These are phyloP conservation scores for Lasaia peninsularis DNA, from an alignment of 1,140 invertebrate species.

Conservation along the genomic window DNA sequence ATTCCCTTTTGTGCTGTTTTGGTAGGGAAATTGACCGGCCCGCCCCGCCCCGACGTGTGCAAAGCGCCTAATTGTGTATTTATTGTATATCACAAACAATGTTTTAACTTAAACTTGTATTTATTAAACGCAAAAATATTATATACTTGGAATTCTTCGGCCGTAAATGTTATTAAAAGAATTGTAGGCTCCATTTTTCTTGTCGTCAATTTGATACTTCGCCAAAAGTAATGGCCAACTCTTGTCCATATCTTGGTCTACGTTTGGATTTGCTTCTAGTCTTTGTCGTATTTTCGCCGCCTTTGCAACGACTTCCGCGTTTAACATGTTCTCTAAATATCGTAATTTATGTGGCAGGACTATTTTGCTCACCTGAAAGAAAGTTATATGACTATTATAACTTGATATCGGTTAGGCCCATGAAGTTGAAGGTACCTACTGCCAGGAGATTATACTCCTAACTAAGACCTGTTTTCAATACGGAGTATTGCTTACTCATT, in stretches of 20 bases:
- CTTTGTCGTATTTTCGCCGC: conserved; percentile 55
- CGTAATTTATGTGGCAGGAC: conserved; percentile 59
- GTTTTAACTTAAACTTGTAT: background rate
- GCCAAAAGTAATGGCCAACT: conserved; percentile 53
- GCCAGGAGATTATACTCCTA: too few species aligned
- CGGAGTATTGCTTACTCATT: too few species aligned
- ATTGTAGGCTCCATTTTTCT: conserved; percentile 28
- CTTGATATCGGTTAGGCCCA: too few species aligned
- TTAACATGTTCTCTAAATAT: conserved; percentile 66
- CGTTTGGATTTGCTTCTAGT: conserved; percentile 54
- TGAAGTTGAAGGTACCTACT: too few species aligned
- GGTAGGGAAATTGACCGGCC: too few species aligned
- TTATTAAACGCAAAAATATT: background rate
- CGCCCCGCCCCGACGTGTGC: too few species aligned
- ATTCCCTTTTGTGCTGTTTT: too few species aligned
- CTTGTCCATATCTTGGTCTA: conserved; percentile 42
- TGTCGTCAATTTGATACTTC: conserved; percentile 51
- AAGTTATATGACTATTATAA: background rate
- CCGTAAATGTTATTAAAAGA: conserved; percentile 38
- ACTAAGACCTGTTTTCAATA: too few species aligned
- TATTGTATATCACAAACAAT: background rate
- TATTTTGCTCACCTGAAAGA: conserved; percentile 52
- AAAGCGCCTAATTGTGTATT: too few species aligned
- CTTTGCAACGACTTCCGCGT: conserved; percentile 57
- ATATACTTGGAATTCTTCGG: conserved; percentile 41